Conservation (phyloP, 2,888 invertebrate genomes). For the Spisula subtruncata region DNA sequence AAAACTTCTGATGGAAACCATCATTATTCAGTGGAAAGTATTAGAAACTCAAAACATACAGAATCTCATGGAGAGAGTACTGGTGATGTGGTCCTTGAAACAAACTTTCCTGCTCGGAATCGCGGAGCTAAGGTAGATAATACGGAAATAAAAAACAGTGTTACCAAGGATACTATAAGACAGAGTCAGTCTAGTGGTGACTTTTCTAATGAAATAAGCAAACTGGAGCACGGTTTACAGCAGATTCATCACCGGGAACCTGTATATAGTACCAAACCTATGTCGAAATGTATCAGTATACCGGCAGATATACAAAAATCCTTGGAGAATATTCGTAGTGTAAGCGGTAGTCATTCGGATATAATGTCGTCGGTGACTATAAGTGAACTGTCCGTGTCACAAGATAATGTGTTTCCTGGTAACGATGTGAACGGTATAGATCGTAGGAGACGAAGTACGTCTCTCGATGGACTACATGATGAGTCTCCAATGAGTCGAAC, state of each 20-base stretch:
- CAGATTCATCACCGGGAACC: conserved; percentile 58
- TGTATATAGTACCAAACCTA: conserved; percentile 53
- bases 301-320: conserved; percentile 85
- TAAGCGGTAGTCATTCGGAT: conserved; percentile 79
- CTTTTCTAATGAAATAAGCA: conserved; percentile 63
- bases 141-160: conserved; percentile 20
- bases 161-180: conserved; percentile 30
- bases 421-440: conserved; percentile 46
- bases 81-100: conserved; percentile 50
- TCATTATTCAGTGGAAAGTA: conserved; percentile 65
- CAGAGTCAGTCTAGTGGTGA: conserved; percentile 55
- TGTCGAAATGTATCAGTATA: conserved; percentile 84
- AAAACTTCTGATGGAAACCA: conserved; percentile 37
- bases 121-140: conserved; percentile 22
- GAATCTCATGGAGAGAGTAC: conserved; percentile 61
- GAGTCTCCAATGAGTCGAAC: conserved; percentile 81
- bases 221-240: conserved; percentile 65
- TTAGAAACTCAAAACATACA: conserved; percentile 52
- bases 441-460: conserved; percentile 79
- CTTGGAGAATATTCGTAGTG: conserved; percentile 81
- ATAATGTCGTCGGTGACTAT: conserved; percentile 83
- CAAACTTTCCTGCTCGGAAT: conserved; percentile 54
- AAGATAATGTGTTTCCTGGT: conserved; percentile 73
- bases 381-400: conserved; percentile 84
- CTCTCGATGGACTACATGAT: conserved; percentile 80